phyloP scores from a whole-genome alignment of 2,797 vertebrate genomes.

The Ceyx erithaca region DNA sequence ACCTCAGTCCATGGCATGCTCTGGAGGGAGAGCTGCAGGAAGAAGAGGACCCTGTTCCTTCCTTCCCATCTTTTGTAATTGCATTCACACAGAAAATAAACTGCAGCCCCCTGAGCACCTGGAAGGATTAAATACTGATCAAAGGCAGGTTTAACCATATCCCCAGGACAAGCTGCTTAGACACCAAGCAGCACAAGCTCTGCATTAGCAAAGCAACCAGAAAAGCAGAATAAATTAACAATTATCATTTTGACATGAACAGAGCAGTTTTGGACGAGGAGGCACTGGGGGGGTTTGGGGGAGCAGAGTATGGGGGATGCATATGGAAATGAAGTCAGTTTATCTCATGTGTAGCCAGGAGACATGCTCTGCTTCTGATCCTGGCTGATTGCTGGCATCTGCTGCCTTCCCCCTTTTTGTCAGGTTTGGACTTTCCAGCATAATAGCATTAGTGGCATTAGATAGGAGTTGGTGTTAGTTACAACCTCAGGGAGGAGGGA shows the following conservation, averaged over 20 bases:
- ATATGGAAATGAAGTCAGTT: constrained; percentile 38
- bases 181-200: constrained; percentile 70
- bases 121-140: constrained; percentile 85
- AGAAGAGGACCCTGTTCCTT: not conserved
- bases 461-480: constrained; percentile 49
- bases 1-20: not conserved
- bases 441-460: constrained; percentile 67
- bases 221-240: constrained; percentile 77
- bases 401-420: constrained; percentile 10
- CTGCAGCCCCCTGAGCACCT: constrained; percentile 72
- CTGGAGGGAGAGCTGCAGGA: not conserved
- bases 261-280: constrained; percentile 32
- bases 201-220: constrained; percentile 66
- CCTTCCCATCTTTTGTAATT: constrained; percentile 65
- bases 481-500: constrained; percentile 51
- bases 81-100: constrained; percentile 72
- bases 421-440: constrained; percentile 50
- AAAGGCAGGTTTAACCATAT: constrained; percentile 86
- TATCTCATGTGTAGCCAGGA: constrained; percentile 15
- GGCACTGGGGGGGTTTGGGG: not conserved
- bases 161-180: constrained; percentile 82
- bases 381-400: constrained; percentile 40
- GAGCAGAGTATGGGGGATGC: not conserved
- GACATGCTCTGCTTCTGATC: constrained; percentile 37
- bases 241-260: constrained; percentile 60